These are phyloP conservation scores for Drosophila peninsularis DNA, from an alignment of 2,888 invertebrate genomes.

Conservation along the genomic window DNA sequence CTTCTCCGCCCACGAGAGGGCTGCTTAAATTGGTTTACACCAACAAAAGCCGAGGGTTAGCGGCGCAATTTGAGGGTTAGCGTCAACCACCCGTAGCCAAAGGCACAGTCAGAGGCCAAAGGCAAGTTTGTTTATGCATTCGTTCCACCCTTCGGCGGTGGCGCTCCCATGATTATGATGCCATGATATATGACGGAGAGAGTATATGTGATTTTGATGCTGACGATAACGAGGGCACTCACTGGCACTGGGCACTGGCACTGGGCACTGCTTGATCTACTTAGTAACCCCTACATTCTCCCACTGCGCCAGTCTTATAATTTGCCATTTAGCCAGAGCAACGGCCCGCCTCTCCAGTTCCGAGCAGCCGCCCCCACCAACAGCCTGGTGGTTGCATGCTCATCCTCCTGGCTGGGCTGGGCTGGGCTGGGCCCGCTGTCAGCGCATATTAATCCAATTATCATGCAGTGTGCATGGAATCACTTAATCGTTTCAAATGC, in stretches of 20 bases:
- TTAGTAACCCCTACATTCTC: conserved; percentile 44
- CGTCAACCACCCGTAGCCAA: conserved; percentile 73
- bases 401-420: conserved; percentile 50
- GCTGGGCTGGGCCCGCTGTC: conserved; percentile 49
- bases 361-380: conserved; percentile 34
- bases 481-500: conserved; percentile 81
- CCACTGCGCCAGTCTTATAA: conserved; percentile 39
- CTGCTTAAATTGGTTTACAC: conserved; percentile 63
- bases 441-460: conserved; percentile 83
- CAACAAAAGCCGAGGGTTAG: conserved; percentile 42
- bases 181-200: conserved; percentile 50
- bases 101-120: conserved; percentile 33
- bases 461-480: conserved; percentile 78
- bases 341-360: conserved; percentile 45
- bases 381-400: conserved; percentile 39
- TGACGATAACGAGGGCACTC: conserved; percentile 59
- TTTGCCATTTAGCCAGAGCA: conserved; percentile 56
- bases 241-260: not conserved
- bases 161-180: conserved; percentile 27
- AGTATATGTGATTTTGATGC: conserved; percentile 39
- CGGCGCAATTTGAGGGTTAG: conserved; percentile 42
- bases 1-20: conserved; percentile 33
- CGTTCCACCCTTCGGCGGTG: conserved; percentile 59
- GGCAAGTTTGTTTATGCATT: conserved; percentile 45
- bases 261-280: conserved; percentile 28